Percentiles rank a stretch among this genome's conserved stretches.
Conservation (phyloP, 2,113 vertebrate species). For the Dermatemys mawii region DNA sequence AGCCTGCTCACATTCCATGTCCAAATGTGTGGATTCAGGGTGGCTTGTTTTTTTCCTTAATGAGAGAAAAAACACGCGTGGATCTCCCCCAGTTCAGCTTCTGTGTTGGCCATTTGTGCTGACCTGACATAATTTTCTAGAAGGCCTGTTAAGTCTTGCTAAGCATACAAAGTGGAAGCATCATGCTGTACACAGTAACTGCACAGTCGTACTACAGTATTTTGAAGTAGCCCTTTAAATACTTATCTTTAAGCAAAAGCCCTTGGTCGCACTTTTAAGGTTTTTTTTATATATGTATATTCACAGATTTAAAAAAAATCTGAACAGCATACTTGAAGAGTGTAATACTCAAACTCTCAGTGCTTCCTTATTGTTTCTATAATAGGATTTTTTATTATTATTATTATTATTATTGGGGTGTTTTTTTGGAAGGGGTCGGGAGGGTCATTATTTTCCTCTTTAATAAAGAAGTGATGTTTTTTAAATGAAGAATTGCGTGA, state of each 20-base stretch:
- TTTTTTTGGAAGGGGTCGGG: slow-evolving; percentile 77
- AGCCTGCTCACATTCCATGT: slow-evolving; percentile 82
- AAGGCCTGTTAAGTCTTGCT: slow-evolving; percentile 65
- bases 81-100: slow-evolving; percentile 52
- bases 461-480: slow-evolving; percentile 64
- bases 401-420: slow-evolving; percentile 75
- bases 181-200: slow-evolving; percentile 65
- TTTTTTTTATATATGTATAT: slow-evolving; percentile 80
- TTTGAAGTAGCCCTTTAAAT: slow-evolving; percentile 76
- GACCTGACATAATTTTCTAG: slow-evolving; percentile 31
- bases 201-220: slow-evolving; percentile 72
- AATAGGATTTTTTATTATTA: slow-evolving; percentile 90
- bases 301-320: slow-evolving; percentile 80
- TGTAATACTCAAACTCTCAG: slow-evolving; percentile 94
- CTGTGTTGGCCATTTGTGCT: slow-evolving; percentile 24
- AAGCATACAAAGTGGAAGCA: slow-evolving; percentile 51
- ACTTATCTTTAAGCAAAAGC: slow-evolving; percentile 76
- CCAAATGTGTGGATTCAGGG: slow-evolving; percentile 68
- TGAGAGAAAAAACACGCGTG: slow-evolving; percentile 40
- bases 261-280: slow-evolving; percentile 83
- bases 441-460: slow-evolving; percentile 74
- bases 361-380: slow-evolving; percentile 94
- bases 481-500: slow-evolving; percentile 82
- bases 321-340: slow-evolving; percentile 97
- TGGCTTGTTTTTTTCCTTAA: slow-evolving; percentile 64